Percentiles rank a stretch among this genome's conserved stretches.
Conservation (phyloP, 2,888 invertebrate species). For the Lathronympha strigana region DNA sequence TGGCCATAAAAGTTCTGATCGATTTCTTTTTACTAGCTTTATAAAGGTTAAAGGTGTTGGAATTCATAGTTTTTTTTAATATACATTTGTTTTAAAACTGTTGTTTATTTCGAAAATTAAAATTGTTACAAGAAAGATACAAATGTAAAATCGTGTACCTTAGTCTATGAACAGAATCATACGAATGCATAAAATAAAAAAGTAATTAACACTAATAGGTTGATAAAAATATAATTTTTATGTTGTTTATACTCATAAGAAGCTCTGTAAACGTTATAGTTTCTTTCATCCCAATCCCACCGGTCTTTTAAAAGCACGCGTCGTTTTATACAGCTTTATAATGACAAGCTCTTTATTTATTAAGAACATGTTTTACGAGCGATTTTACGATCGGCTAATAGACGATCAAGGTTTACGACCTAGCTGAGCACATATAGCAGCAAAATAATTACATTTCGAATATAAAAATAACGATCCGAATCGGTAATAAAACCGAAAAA, state of each 20-base stretch:
- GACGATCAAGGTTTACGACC: conserved; percentile 43
- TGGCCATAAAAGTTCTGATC: conserved; percentile 22
- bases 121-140: neutral
- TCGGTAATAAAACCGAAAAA: conserved; percentile 28
- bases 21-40: neutral
- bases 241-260: neutral
- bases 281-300: conserved; percentile 9
- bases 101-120: too few relatives aligned
- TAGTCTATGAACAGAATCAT: too few relatives aligned
- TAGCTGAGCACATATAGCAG: conserved; percentile 29
- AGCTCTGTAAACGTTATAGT: conserved; percentile 1
- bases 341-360: conserved; percentile 40
- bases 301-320: conserved; percentile 32
- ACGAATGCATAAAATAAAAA: neutral
- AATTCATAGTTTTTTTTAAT: neutral
- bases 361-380: conserved; percentile 44
- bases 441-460: conserved; percentile 34
- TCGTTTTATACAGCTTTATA: conserved; percentile 39
- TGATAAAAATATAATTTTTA: neutral
- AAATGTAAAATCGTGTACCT: too few relatives aligned
- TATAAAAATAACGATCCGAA: conserved; percentile 28
- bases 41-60: neutral
- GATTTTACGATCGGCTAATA: conserved; percentile 43
- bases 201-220: neutral
- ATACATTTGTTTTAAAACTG: too few relatives aligned